Conservation (phyloP, 1,140 invertebrate species). For the Hermatobates lingyangjiaoensis region DNA sequence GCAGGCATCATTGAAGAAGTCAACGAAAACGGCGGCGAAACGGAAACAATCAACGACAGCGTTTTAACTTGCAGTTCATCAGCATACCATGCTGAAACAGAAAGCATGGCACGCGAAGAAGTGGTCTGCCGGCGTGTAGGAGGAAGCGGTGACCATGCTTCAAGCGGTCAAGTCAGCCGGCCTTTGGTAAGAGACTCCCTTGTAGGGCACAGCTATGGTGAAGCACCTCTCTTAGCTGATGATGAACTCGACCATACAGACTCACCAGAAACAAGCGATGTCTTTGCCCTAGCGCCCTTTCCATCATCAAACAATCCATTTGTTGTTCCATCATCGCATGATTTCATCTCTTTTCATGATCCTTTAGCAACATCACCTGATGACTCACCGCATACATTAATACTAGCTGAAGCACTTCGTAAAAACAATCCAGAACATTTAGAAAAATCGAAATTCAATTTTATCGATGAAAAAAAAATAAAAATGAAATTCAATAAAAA, state of each 20-base stretch:
- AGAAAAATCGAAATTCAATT: constrained; percentile 4
- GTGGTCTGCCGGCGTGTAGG: constrained; percentile 3
- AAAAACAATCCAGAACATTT: neutral
- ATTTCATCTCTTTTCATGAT: constrained; percentile 6
- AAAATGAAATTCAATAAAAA: constrained; percentile 16
- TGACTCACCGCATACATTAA: neutral
- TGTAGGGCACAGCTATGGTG: constrained; percentile 59
- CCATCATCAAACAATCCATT: constrained; percentile 19
- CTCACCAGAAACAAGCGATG: constrained; percentile 31
- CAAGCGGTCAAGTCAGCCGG: constrained; percentile 7
- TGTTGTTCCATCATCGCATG: constrained; percentile 13
- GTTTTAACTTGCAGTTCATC: constrained; percentile 45
- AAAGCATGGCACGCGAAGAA: constrained; percentile 28
- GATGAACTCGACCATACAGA: constrained; percentile 42
- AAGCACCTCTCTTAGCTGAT: constrained; percentile 53
- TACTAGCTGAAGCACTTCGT: neutral
- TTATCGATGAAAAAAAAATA: constrained; percentile 24
- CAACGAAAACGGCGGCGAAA: constrained; percentile 25
- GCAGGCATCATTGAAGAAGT: constrained; percentile 35
- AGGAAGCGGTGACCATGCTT: neutral
- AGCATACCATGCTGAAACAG: constrained; percentile 49
- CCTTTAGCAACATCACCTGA: neutral
- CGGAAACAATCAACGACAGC: constrained; percentile 42
- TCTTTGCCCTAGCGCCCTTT: constrained; percentile 58
- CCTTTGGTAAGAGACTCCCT: too few species aligned